These are phyloP conservation scores for Xanthia togata DNA, from an alignment of 2,888 invertebrate genomes.

Conservation along the genomic window DNA sequence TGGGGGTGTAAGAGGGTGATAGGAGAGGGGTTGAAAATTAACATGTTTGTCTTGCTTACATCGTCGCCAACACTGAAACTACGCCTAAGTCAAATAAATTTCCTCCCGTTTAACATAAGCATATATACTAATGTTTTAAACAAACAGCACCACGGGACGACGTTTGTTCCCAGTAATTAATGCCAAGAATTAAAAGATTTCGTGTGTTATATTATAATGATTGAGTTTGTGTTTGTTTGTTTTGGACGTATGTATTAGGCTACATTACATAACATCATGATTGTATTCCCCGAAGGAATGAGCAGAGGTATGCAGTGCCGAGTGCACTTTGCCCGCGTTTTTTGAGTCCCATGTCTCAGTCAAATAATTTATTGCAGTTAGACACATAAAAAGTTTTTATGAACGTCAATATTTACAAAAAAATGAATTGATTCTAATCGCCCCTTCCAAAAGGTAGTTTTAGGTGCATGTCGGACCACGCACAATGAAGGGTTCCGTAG, in stretches of 20 bases:
- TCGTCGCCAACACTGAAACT: slow-evolving; percentile 88
- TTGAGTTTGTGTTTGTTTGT: slow-evolving; percentile 69
- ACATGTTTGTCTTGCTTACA: slow-evolving; percentile 90
- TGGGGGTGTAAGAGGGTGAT: slow-evolving; percentile 61
- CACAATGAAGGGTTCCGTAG: too few species aligned
- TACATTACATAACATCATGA: neutral
- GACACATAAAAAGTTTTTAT: too few species aligned
- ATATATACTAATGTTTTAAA: slow-evolving; percentile 84
- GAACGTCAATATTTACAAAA: too few species aligned
- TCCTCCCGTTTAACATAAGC: slow-evolving; percentile 86
- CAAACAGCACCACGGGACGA: slow-evolving; percentile 76
- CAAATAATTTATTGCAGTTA: too few species aligned
- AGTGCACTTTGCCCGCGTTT: neutral
- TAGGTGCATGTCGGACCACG: too few species aligned
- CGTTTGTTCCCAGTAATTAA: slow-evolving; percentile 81
- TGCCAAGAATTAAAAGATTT: slow-evolving; percentile 86
- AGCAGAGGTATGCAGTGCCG: neutral
- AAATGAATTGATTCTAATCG: too few species aligned
- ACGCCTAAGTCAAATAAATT: slow-evolving; percentile 90
- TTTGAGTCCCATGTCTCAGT: neutral
- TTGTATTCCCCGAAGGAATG: too few species aligned
- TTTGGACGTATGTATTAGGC: slow-evolving; percentile 40
- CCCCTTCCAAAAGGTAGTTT: too few species aligned
- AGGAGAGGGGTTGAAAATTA: slow-evolving; percentile 83
- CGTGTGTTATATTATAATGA: slow-evolving; percentile 73